Evolutionary conservation across 2,113 vertebrate species (phyloP).

Genomic region (Perognathus longimembris): DNA sequence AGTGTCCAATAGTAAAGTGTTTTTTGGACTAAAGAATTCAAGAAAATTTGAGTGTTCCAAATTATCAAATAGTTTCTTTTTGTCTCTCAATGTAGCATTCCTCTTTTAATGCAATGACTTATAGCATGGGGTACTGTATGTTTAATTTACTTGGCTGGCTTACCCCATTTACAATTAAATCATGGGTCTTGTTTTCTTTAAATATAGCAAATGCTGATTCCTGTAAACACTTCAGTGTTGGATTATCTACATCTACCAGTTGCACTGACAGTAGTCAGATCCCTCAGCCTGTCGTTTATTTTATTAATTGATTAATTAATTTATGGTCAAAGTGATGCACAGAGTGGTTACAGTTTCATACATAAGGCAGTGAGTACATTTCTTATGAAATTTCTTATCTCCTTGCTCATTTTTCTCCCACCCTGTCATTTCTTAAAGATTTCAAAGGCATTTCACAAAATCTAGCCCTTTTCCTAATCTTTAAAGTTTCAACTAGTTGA

Average conservation of each 20-base stretch:
- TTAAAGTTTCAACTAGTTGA: not conserved
- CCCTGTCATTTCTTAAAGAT: too few relatives aligned
- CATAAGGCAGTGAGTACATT: too few relatives aligned
- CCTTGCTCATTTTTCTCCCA: too few relatives aligned
- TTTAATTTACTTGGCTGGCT: not conserved
- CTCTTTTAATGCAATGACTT: not conserved
- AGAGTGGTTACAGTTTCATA: too few relatives aligned
- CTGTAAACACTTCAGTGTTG: not conserved
- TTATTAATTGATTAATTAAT: too few relatives aligned
- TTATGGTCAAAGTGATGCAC: too few relatives aligned
- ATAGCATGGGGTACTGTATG: not conserved
- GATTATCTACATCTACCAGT: not conserved
- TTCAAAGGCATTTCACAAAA: conserved; percentile 19
- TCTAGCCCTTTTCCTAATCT: conserved; percentile 13
- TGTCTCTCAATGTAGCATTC: not conserved
- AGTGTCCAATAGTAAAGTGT: not conserved
- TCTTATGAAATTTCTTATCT: too few relatives aligned
- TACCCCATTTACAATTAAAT: not conserved
- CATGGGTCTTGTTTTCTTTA: not conserved
- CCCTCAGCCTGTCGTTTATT: not conserved
- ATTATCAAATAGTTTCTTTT: not conserved
- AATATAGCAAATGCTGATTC: not conserved
- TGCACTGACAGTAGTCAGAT: not conserved
- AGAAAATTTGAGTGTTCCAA: not conserved
- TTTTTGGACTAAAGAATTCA: not conserved